Base-by-base conservation (phyloP, 2,113 vertebrate genomes). In the Xyrauchen texanus region DNA sequence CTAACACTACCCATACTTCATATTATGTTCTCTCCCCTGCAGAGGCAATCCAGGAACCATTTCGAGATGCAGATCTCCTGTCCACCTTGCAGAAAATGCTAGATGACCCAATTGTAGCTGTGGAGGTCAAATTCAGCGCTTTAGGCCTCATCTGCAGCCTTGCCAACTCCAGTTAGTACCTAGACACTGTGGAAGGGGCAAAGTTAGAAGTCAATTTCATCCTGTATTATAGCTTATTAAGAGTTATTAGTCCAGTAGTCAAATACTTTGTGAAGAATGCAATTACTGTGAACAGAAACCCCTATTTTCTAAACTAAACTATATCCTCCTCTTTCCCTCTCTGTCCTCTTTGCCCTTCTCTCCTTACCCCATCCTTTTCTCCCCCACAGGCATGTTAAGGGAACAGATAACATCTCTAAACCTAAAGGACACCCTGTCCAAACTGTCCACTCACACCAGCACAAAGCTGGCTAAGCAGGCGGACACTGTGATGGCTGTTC, bases 121-220 rank as follows among this genome's bases (percentile, higher is more conserved):
- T 94, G 1, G 95, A 97, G 76, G 94, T 96, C 90, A 95, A 95
- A 89, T 94, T 93, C 81, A 95, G 93, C 60, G 90, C 94, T 72
- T 85, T 96, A 78, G 89, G 92, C 34, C 94, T 96, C 73, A 79
- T 96, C 87, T 94, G 94, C 90, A 95, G 92, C 82, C 91, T 96
- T 79, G 89, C 94, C 68, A 93, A 94, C 84, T 95, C 93, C 84
- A 90, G 95, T 97, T 90, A 87, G 82, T 82, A 81, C 52, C 45
- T 16, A 34, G 21, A 34, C 21, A 34, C 21, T 34, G 21, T 34
- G 21, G 21, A 34, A 34, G 21, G 21, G 21, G 21, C 21, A 34
- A 34, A 34, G 21, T 34, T 34, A 34, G 21, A 34, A 34, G 21
- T 34, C 21, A 34, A 34, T 34, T 34, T 34, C 21, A 34, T 34